A percentile compares a stretch with the other conserved stretches of the same genome.
These are phyloP conservation scores for Melieria omissa DNA, from an alignment of 2,888 invertebrate genomes.

Conservation along the genomic window DNA sequence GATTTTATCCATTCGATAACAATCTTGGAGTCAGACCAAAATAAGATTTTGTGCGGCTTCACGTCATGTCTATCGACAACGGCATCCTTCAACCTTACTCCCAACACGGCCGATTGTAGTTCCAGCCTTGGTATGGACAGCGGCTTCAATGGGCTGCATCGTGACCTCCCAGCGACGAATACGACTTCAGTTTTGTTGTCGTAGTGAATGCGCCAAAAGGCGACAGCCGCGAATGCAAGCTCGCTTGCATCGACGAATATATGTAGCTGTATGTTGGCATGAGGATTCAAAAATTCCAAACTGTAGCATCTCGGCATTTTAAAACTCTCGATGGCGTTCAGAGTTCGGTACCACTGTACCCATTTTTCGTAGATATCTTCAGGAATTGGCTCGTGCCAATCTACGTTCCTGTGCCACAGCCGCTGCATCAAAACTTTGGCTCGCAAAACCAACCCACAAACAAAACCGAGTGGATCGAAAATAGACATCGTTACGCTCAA, in stretches of 20 bases:
- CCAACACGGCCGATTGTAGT: not conserved
- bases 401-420: constrained; percentile 16
- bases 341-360: not conserved
- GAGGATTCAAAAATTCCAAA: too few relatives aligned
- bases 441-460: not conserved
- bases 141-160: too few relatives aligned
- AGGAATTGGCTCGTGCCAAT: constrained; percentile 13
- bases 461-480: constrained; percentile 15
- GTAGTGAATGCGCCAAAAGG: too few relatives aligned
- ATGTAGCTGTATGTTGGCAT: too few relatives aligned
- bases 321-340: not conserved
- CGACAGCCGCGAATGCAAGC: too few relatives aligned
- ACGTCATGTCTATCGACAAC: constrained; percentile 9
- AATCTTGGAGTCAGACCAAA: constrained; percentile 34
- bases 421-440: constrained; percentile 12
- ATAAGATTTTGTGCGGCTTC: constrained; percentile 8
- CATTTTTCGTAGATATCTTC: constrained; percentile 12
- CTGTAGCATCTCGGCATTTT: too few relatives aligned
- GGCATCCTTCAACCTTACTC: constrained; percentile 8
- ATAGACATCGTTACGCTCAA: constrained; percentile 16
- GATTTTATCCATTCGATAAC: constrained; percentile 35
- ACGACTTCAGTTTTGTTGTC: too few relatives aligned
- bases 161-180: too few relatives aligned
- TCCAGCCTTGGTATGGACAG: not conserved
- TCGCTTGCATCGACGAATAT: too few relatives aligned